Evolutionary conservation across 1,140 invertebrate species (phyloP), one percentile per base, ranked within the genome.

Genomic region (Micrasema minimum): DNA sequence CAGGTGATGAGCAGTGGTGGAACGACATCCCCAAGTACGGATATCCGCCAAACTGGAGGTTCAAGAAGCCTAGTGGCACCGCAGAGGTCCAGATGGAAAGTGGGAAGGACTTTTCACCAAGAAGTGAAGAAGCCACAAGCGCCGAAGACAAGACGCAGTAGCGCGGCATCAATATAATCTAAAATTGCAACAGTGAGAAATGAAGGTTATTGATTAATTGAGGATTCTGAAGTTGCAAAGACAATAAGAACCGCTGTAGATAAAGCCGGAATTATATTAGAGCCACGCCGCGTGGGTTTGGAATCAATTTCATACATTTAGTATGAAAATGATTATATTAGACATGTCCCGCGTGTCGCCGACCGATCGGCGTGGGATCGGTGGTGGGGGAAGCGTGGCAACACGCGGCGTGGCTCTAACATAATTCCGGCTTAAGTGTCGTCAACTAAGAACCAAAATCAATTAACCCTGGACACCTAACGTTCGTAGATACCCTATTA

Each of bases 1-100:
- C 87, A 50, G 90, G 87, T 11, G 85, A 90, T 68, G 83, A 88
- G 16, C 89, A 91, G 73, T 83, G 83, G 18, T 91, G 89, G 87
- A 90, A 87, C 79, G 81, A 85, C 77, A 73, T 73, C n/a, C 41
- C 46, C 35, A 75, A 75, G 41, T 23, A 71, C 50, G 71, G 71
- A 1, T 75, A 75, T 59, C 74, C 74, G 2, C 37, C 31, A 0
- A 66, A 66, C 35, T 75, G 68, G 67, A 75, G 57, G 46, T 22
- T 16, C 22, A 35, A 46, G 3, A 64, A 51, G 35, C 10, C 37
- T 20, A 22, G 41, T 11, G 57, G 68, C 10, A 20, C 38, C 1
- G 35, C 37, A 1, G 53, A 10, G 12, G 48, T 35, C 22, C 41
- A 23, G 14, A 10, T 45, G n/a, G 26, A 65, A 57, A 37, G 20